Base-by-base conservation (phyloP, 2,797 vertebrate genomes). In the Acanthopagrus latus region DNA sequence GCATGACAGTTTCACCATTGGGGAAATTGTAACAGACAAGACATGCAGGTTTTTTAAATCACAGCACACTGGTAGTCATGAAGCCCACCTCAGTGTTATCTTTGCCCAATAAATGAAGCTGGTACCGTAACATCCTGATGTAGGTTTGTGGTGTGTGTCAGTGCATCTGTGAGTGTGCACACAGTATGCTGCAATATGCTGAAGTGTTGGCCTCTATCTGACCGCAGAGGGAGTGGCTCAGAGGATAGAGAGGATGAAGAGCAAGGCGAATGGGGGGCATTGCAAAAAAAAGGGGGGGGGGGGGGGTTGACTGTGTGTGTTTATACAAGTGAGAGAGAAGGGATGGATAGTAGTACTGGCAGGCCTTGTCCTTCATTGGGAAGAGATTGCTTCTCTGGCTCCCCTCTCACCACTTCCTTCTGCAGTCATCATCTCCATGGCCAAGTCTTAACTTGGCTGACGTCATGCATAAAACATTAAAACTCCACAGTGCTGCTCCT, bases 211-310 rank as follows among this genome's bases (percentile, higher is more conserved):
- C 93, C 94, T 92, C 90, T 83, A 70, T 93, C 92, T 95, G 94
- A 95, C 94, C 92, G 88, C 89, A 91, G 87, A 93, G 88, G 91
- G 91, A 91, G 91, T 91, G 93, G 90, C 89, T 91, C 82, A n/a
- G 33, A 84, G 77, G 70, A 78, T 78, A 62, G 82, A 76, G 85
- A 70, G 78, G 80, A 88, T 84, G 77, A 57, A 74, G 63, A 81
- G 82, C 79, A 71, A 87, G 74, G 80, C 41, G 66, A 81, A 78
- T 44, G 18, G 62, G 64, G 66, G 38, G 55, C 75, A 57, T 58
- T 21, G 41, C 51, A 74, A 83, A 75, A 76, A 77, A 76, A 20
- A 3, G 3, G 3, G 25, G 25, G 27, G 3, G 4, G 27, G 27
- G 27, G 74, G 55, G 27, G 27, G 74, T 51, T 50, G 48, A 25